Base-by-base conservation (phyloP, 2,113 vertebrate genomes). In the Herpetotheres cachinnans region DNA sequence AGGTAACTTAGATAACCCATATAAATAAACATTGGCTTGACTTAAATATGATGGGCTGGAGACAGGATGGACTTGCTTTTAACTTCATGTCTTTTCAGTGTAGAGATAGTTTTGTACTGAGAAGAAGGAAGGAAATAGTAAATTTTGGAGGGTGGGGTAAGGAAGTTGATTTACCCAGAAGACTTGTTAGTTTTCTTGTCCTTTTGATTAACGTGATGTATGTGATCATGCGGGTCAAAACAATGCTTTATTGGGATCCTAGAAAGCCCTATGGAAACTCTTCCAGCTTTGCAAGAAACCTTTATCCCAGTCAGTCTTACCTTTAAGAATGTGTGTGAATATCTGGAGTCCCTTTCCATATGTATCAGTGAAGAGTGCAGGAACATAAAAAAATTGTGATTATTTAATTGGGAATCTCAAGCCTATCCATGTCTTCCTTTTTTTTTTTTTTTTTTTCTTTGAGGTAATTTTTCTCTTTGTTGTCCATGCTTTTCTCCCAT, bases 121-220 rank as follows among this genome's bases (percentile, higher is more conserved):
- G 40, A 55, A 52, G 40, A 46, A 82, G 15, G 11, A 72, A 85
- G 17, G 7, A 82, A 34, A 12, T 70, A 70, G 4, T 1, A 19
- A 29, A 49, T 69, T 50, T 47, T 0, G 0, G 20, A 21, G 7
- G 3, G 9, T 24, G 15, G 12, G 10, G 15, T 36, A 34, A 14
- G 36, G 16, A 54, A 69, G 29, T n/a, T 49, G 40, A 20, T 52
- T 81, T 42, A 65, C 21, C 6, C 14, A 90, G 21, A 7, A 50
- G 63, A 65, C 14, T 24, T 69, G 6, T 55, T 62, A 26, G 8
- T 62, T 67, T 70, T 50, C 34, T 44, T 65, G 49, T 30, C 27
- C 58, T 44, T 63, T 82, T 82, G 3, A 38, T 56, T 47, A 61
- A 50, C 46, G 38, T 14, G 22, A 34, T 42, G 7, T 16, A 17